Conservation (phyloP, 1,140 invertebrate species). For the Anthonomus grandis region DNA sequence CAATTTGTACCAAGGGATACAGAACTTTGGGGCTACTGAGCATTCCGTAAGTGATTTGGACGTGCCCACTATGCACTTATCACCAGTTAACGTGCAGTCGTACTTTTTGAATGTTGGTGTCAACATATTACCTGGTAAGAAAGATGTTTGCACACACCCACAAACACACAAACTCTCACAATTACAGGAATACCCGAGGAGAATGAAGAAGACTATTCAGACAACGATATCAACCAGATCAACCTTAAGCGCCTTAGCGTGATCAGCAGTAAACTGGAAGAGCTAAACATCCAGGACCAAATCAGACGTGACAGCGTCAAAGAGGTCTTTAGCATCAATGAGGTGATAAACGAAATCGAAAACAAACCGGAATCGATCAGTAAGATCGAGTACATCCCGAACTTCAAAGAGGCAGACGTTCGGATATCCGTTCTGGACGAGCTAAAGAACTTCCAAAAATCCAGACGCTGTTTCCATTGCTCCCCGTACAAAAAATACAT, state of each 20-base stretch:
- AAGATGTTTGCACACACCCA: neutral
- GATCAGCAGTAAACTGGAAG: constrained; percentile 34
- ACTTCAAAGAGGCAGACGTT: constrained; percentile 15
- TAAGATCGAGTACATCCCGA: constrained; percentile 26
- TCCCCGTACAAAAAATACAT: constrained; percentile 30
- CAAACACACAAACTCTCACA: neutral
- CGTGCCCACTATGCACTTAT: constrained; percentile 6
- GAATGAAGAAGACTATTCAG: constrained; percentile 29
- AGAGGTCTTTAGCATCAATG: constrained; percentile 21
- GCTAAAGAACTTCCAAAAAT: constrained; percentile 18
- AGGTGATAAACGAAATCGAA: constrained; percentile 5
- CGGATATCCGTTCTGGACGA: constrained; percentile 20
- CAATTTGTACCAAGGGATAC: neutral
- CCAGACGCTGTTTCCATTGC: constrained; percentile 16
- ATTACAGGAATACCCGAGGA: constrained; percentile 35
- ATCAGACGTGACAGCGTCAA: constrained; percentile 14
- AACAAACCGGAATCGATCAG: constrained; percentile 19
- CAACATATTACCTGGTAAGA: constrained; percentile 31
- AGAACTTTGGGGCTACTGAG: constrained; percentile 2
- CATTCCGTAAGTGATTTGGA: constrained; percentile 3
- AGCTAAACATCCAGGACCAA: constrained; percentile 25
- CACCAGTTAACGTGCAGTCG: constrained; percentile 22
- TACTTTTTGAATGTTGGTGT: constrained; percentile 33
- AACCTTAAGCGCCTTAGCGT: constrained; percentile 34
- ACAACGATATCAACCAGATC: constrained; percentile 26